phyloP scores from a whole-genome alignment of 2,797 vertebrate species.

The Moxostoma hubbsi region DNA sequence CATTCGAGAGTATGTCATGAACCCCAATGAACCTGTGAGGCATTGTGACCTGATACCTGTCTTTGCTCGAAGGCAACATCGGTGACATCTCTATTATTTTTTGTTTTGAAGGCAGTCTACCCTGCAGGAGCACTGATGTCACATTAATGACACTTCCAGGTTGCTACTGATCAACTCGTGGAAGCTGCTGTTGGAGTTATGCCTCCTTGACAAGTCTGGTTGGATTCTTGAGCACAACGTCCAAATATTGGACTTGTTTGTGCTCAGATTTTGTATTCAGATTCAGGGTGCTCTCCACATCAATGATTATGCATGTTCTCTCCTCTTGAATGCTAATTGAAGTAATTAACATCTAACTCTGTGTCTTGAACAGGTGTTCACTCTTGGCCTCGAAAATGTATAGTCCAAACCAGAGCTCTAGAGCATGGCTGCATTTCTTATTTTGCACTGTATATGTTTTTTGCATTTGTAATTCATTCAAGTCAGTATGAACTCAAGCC shows the following conservation, averaged over 20 bases:
- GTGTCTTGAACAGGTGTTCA: conserved; percentile 26
- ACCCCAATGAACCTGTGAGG: conserved; percentile 4
- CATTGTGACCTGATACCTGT: conserved; percentile 2
- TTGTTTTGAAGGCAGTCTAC: too few species aligned
- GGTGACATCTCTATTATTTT: conserved; percentile 17
- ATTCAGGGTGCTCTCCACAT: background rate
- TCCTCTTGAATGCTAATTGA: conserved; percentile 14
- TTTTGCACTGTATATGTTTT: background rate
- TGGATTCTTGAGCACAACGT: background rate
- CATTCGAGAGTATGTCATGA: background rate
- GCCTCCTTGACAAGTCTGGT: background rate
- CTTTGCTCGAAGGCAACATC: background rate
- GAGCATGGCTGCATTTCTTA: background rate
- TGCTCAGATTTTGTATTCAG: too few species aligned
- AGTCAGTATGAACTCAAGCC: background rate
- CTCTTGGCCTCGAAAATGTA: background rate
- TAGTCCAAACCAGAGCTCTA: conserved; percentile 11
- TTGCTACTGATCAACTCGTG: background rate
- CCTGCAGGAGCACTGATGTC: background rate
- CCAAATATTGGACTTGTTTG: conserved; percentile 2
- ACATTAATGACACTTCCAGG: too few species aligned
- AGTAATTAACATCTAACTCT: conserved; percentile 14
- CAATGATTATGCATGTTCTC: conserved; percentile 23
- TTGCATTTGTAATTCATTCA: background rate
- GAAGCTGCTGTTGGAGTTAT: background rate